Evolutionary conservation across 2,113 vertebrate species (phyloP).

Genomic region (Rousettus leschenaultii): DNA sequence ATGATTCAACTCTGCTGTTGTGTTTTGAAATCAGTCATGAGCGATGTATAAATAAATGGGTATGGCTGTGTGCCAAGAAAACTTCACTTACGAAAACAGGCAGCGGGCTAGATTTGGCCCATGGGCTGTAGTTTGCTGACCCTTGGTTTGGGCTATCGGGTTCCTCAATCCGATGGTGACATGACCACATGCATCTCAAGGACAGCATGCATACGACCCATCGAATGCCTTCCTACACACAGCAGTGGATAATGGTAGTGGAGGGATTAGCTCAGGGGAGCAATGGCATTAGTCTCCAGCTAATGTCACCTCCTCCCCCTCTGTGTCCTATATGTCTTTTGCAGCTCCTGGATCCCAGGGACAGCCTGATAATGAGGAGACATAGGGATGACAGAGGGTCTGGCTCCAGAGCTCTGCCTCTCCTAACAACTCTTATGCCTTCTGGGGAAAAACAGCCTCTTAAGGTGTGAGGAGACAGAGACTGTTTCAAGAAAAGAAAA

Average conservation of each 20-base stretch:
- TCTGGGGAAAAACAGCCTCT: background rate
- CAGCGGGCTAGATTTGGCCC: background rate
- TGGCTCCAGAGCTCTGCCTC: background rate
- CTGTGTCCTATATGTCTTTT: background rate
- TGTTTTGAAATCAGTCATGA: background rate
- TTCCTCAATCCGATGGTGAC: background rate
- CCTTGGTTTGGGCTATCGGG: background rate
- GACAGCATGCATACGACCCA: accelerated
- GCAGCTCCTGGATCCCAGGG: background rate
- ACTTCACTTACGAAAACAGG: background rate
- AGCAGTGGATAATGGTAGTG: background rate
- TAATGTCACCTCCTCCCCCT: background rate
- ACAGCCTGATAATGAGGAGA: background rate
- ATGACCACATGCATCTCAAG: background rate
- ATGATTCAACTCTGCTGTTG: background rate
- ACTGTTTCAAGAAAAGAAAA: constrained; percentile 41
- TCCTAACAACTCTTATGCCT: background rate
- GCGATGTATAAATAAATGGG: background rate
- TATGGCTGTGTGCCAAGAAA: background rate
- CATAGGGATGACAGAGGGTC: background rate
- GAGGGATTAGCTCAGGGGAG: background rate
- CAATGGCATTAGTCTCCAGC: background rate
- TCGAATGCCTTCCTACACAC: background rate
- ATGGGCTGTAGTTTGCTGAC: background rate
- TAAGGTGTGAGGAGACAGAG: background rate